Evolutionary conservation across 1,140 invertebrate species (phyloP).

Genomic region (Drosophila burlai): DNA sequence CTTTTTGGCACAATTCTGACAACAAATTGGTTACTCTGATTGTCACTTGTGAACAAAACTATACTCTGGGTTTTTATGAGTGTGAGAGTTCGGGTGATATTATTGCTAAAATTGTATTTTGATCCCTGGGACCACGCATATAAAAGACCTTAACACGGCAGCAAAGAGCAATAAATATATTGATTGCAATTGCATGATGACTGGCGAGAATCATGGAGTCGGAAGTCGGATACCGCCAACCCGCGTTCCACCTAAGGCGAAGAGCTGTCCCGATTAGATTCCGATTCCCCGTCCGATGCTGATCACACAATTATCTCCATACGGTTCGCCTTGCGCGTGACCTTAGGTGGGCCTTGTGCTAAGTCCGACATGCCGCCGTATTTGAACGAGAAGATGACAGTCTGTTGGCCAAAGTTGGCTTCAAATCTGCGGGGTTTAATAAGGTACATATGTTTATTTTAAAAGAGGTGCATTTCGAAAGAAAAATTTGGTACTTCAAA

Average conservation of each 20-base stretch:
- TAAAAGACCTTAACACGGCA: slow-evolving; percentile 37
- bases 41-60: slow-evolving; percentile 75
- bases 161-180: slow-evolving; percentile 29
- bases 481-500: too few species aligned
- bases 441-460: too few species aligned
- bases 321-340: slow-evolving; percentile 90
- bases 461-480: too few species aligned
- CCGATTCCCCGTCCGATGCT: slow-evolving; percentile 10
- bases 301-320: slow-evolving; percentile 92
- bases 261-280: slow-evolving; percentile 25
- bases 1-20: slow-evolving; percentile 73
- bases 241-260: slow-evolving; percentile 16
- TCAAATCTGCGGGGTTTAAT: slow-evolving; percentile 88
- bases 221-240: slow-evolving; percentile 37
- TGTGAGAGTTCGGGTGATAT: slow-evolving; percentile 26
- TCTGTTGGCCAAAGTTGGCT: slow-evolving; percentile 92
- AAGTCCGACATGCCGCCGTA: slow-evolving; percentile 89
- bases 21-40: slow-evolving; percentile 69
- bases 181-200: slow-evolving; percentile 43
- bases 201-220: slow-evolving; percentile 37
- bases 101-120: slow-evolving; percentile 76
- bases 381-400: slow-evolving; percentile 92
- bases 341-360: slow-evolving; percentile 88
- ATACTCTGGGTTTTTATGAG: slow-evolving; percentile 15
- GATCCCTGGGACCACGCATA: slow-evolving; percentile 66